Conservation (phyloP, 2,888 invertebrate species). For the Pachycephus smyrnensis region DNA sequence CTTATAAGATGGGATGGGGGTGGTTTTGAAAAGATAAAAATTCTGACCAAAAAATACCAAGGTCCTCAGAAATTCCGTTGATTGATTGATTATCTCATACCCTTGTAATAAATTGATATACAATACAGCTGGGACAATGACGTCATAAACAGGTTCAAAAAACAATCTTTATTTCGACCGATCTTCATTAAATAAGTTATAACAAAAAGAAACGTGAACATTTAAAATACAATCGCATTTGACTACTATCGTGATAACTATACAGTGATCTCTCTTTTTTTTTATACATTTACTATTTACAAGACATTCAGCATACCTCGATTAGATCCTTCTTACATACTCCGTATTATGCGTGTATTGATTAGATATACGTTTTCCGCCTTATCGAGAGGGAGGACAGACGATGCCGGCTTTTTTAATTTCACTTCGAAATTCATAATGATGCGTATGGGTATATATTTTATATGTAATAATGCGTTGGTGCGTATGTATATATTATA, state of each 20-base stretch:
- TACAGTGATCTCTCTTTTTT: constrained; percentile 2
- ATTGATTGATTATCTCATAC: background rate
- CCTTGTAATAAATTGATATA: background rate
- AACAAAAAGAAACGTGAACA: constrained; percentile 49
- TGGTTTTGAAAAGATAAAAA: background rate
- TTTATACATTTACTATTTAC: constrained; percentile 49
- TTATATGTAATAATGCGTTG: background rate
- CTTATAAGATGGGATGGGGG: background rate
- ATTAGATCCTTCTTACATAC: constrained; percentile 21
- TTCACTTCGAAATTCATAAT: too few relatives aligned
- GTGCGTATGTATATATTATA: background rate
- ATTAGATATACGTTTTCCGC: background rate
- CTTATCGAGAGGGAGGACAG: background rate
- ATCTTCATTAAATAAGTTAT: constrained; percentile 43
- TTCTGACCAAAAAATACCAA: background rate
- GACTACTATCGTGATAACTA: constrained; percentile 28
- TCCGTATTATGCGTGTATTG: background rate
- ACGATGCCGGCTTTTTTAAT: background rate
- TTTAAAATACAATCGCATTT: constrained; percentile 45
- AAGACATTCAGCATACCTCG: constrained; percentile 39
- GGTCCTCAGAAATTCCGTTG: background rate
- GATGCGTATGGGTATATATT: too few relatives aligned
- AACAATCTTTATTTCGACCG: constrained; percentile 49
- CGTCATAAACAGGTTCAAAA: constrained; percentile 25
- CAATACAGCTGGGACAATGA: background rate